A percentile compares a stretch with the other conserved stretches of the same genome.
phyloP scores from a whole-genome alignment of 1,140 invertebrate species.

The Diabrotica virgifera region DNA sequence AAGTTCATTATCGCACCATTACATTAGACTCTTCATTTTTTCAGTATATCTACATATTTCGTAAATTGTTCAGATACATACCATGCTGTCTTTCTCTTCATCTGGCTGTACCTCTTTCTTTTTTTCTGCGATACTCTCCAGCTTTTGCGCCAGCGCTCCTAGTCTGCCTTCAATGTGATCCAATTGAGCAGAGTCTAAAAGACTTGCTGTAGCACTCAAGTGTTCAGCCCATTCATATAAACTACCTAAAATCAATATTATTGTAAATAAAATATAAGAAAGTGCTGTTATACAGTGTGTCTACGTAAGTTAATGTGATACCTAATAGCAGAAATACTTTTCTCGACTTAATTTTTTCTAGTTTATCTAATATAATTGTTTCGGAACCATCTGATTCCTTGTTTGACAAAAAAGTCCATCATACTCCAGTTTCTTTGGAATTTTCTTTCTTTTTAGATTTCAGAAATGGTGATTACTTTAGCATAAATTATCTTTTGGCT shows the following conservation, averaged over 20 bases:
- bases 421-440: too few species aligned
- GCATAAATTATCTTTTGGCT: too few species aligned
- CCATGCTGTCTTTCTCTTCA: constrained; percentile 76
- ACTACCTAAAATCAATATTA: constrained; percentile 29
- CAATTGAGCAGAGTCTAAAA: constrained; percentile 78
- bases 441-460: too few species aligned
- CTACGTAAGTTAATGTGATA: too few species aligned
- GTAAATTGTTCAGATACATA: constrained; percentile 38
- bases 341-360: too few species aligned
- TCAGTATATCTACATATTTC: constrained; percentile 9
- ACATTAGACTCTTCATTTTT: background rate
- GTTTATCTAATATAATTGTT: too few species aligned
- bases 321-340: too few species aligned
- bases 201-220: constrained; percentile 69
- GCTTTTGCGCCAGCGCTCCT: constrained; percentile 67
- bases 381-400: too few species aligned
- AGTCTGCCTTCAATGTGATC: constrained; percentile 80
- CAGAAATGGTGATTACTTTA: too few species aligned
- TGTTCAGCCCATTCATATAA: constrained; percentile 68
- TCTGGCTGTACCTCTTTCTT: constrained; percentile 62
- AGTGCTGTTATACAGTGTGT: too few species aligned
- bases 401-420: too few species aligned
- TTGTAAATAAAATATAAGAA: background rate
- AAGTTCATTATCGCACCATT: too few species aligned
- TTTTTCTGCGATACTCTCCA: constrained; percentile 73